A percentile compares a stretch with the other conserved stretches of the same genome.
These are phyloP conservation scores for Ichneumon xanthorius DNA, from an alignment of 2,888 invertebrate species.

Conservation along the genomic window DNA sequence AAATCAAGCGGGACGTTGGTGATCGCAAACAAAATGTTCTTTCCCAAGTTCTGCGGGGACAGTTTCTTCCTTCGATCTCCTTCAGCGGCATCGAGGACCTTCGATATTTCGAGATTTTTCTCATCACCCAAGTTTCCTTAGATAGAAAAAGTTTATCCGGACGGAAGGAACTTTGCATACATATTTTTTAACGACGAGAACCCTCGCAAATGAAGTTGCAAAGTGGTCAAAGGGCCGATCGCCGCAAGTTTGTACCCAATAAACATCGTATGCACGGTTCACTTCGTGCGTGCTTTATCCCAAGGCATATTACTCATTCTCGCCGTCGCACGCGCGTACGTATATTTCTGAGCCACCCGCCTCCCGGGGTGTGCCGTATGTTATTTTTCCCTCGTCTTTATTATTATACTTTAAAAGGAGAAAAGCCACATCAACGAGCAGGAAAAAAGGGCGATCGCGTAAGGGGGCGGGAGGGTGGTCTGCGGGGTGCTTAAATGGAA, in stretches of 20 bases:
- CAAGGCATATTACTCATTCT: conserved; percentile 32
- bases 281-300: conserved; percentile 15
- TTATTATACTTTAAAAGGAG: conserved; percentile 46
- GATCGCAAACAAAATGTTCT: neutral
- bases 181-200: neutral
- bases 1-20: no score
- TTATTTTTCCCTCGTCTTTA: conserved; percentile 25
- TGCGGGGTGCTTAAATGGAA: conserved; percentile 67
- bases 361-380: neutral
- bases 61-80: no score
- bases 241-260: neutral
- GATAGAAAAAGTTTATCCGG: neutral
- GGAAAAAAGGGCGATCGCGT: conserved; percentile 61
- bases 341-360: conserved; percentile 9
- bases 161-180: neutral
- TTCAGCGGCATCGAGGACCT: neutral
- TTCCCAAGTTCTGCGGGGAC: no score
- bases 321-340: conserved; percentile 30
- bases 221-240: conserved; percentile 8
- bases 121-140: neutral
- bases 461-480: conserved; percentile 33
- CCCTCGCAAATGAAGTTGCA: conserved; percentile 5
- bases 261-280: neutral
- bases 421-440: conserved; percentile 53
- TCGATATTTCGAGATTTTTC: neutral